Evolutionary conservation across 2,888 invertebrate species (phyloP).

Genomic region (Chrysomela aeneicollis): DNA sequence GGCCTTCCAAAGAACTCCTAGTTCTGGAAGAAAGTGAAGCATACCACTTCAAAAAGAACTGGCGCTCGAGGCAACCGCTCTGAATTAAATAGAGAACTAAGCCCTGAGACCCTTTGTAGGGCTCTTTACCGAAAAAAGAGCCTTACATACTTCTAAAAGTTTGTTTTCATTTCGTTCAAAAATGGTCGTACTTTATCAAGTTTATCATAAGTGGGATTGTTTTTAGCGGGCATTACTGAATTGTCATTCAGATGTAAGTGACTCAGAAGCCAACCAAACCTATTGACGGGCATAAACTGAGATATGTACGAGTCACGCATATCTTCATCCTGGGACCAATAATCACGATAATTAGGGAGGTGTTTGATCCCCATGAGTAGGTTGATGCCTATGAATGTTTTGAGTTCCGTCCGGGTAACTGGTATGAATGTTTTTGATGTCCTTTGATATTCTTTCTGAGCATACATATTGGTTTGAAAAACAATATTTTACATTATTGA

Average conservation of each 20-base stretch:
- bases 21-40: too few relatives aligned
- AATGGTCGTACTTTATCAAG: slow-evolving; percentile 44
- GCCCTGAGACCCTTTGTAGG: too few relatives aligned
- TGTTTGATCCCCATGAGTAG: slow-evolving; percentile 19
- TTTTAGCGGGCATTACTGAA: slow-evolving; percentile 34
- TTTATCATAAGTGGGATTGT: slow-evolving; percentile 40
- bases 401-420: background rate
- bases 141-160: slow-evolving; percentile 11
- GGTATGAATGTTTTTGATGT: background rate
- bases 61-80: too few relatives aligned
- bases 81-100: too few relatives aligned
- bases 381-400: slow-evolving; percentile 19
- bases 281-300: slow-evolving; percentile 12
- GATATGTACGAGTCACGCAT: slow-evolving; percentile 18
- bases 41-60: too few relatives aligned
- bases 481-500: background rate
- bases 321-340: slow-evolving; percentile 15
- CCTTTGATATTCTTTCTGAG: background rate
- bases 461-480: slow-evolving; percentile 1
- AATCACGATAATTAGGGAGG: slow-evolving; percentile 8
- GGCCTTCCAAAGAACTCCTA: too few relatives aligned
- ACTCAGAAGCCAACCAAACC: slow-evolving; percentile 25
- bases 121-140: too few relatives aligned
- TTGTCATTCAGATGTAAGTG: slow-evolving; percentile 42
- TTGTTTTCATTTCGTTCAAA: slow-evolving; percentile 18